phyloP scores from a whole-genome alignment of 2,797 vertebrate species.

The Falco naumanni region DNA sequence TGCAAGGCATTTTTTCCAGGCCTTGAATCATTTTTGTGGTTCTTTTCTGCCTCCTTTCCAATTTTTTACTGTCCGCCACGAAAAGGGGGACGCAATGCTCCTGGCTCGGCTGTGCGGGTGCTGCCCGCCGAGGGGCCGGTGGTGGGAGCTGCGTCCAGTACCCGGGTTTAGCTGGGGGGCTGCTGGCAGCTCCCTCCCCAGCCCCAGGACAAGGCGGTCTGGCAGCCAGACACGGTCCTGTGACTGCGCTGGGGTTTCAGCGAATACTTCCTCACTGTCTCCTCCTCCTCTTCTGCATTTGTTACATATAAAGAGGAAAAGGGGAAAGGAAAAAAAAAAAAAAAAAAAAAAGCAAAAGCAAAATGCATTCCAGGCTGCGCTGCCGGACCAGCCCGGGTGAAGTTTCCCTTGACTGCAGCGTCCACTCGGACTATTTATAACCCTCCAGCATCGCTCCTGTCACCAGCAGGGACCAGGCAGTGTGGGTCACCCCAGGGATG shows the following conservation, averaged over 20 bases:
- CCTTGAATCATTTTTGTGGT: constrained; percentile 69
- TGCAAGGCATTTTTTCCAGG: constrained; percentile 69
- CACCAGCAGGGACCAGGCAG: rapidly evolving
- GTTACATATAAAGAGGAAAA: constrained; percentile 50
- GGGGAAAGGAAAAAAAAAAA: rapidly evolving
- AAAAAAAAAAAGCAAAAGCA: background rate
- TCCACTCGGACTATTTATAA: background rate
- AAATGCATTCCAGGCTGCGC: constrained; percentile 26
- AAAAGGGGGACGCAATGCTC: background rate
- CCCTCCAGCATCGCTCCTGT: rapidly evolving
- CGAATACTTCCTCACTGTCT: constrained; percentile 38
- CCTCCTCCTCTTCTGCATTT: constrained; percentile 65
- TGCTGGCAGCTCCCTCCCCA: background rate
- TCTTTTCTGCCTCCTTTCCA: constrained; percentile 63
- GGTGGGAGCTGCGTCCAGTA: background rate
- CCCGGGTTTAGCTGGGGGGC: rapidly evolving
- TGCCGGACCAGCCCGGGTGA: background rate
- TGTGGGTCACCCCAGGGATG: rapidly evolving
- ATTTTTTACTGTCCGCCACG: background rate
- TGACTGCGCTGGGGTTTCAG: constrained; percentile 18
- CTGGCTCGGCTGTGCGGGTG: rapidly evolving
- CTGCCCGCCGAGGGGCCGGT: rapidly evolving
- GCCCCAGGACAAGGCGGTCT: constrained; percentile 10
- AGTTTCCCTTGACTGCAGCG: constrained; percentile 9
- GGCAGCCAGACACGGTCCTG: constrained; percentile 57